A percentile compares a stretch with the other conserved stretches of the same genome.
Conservation (phyloP, 2,888 invertebrate species). For the Mythimna loreyi region DNA sequence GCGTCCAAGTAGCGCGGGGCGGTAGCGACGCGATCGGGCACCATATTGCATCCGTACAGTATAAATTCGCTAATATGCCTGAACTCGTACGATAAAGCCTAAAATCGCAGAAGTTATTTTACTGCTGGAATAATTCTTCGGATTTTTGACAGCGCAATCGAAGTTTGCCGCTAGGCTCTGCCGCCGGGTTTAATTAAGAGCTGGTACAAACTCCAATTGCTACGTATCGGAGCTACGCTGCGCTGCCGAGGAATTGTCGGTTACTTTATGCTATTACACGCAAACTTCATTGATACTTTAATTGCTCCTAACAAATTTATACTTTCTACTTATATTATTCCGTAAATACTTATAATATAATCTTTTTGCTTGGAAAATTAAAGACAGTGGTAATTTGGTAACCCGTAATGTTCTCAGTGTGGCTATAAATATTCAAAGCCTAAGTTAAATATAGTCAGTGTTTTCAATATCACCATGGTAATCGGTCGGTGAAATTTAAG, state of each 20-base stretch:
- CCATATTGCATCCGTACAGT: slow-evolving; percentile 87
- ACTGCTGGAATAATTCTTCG: slow-evolving; percentile 89
- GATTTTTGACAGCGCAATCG: slow-evolving; percentile 91
- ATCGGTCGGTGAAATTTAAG: too few relatives aligned
- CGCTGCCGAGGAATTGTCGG: slow-evolving; percentile 68
- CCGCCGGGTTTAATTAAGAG: slow-evolving; percentile 87
- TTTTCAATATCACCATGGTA: not conserved
- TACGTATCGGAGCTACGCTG: slow-evolving; percentile 77
- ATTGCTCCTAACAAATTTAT: slow-evolving; percentile 60
- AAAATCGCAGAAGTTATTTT: slow-evolving; percentile 89
- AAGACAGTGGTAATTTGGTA: not conserved
- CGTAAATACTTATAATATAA: not conserved
- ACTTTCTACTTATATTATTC: slow-evolving; percentile 35
- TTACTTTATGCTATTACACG: slow-evolving; percentile 75
- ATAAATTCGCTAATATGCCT: slow-evolving; percentile 90
- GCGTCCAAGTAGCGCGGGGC: slow-evolving; percentile 75
- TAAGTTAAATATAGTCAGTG: not conserved
- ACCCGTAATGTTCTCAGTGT: too few relatives aligned
- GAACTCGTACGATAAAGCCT: slow-evolving; percentile 89
- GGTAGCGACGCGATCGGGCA: slow-evolving; percentile 71
- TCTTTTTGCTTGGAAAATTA: slow-evolving; percentile 7
- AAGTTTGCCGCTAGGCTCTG: slow-evolving; percentile 88
- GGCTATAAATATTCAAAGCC: not conserved
- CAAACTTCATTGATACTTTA: slow-evolving; percentile 73
- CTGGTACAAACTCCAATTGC: slow-evolving; percentile 80